Base-by-base conservation (phyloP, 92 coral and sea anemone genomes). In the Hydrozoanthus gracilis region DNA sequence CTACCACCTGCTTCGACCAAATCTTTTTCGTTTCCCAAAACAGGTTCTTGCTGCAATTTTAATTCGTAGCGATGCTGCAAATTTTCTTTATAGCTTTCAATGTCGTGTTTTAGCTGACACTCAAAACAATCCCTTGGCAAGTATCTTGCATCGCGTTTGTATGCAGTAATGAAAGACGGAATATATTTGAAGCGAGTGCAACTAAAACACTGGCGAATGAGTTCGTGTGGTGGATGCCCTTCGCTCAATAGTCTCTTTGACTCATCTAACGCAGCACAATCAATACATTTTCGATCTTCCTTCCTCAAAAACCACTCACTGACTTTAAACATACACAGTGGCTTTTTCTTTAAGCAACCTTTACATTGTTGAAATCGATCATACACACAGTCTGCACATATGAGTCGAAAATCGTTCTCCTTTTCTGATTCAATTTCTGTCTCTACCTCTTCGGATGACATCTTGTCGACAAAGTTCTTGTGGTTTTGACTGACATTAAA, bases 371-470 rank as follows among this genome's bases (percentile, higher is more conserved):
- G 99, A 51, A 95, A 94, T 64, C 99, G 88, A 83, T 96, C 99
- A 76, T 96, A 96, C 39, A 96, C 95, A 62, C 99, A 96, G 86
- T 95, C 98, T 11, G 95, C 94, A 79, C 99, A 96, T 64, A 96
- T 95, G 70, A 94, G 92, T 17, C 83, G 91, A 56, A 83, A 85
- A 11, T 86, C 80, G 65, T 89, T 89, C 83, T 84, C 92, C 86
- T 87, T 91, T 87, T 92, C 88, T 66, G 70, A 78, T 8, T 87
- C 91, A 56, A 45, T 11, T 60, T 87, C 87, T 54, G 92, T 68
- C 64, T 91, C 90, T 49, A 58, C 44, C 15, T 75, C 74, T 70
- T 86, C 91, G n/a, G 93, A 75, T 62, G 88, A 77, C 69, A 78
- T 85, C 61, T 90, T 92, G 47, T 86, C 78, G 62, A 79, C 86